Conservation (phyloP, 2,888 invertebrate species). For the Cataglyphis rosenhaueri region DNA sequence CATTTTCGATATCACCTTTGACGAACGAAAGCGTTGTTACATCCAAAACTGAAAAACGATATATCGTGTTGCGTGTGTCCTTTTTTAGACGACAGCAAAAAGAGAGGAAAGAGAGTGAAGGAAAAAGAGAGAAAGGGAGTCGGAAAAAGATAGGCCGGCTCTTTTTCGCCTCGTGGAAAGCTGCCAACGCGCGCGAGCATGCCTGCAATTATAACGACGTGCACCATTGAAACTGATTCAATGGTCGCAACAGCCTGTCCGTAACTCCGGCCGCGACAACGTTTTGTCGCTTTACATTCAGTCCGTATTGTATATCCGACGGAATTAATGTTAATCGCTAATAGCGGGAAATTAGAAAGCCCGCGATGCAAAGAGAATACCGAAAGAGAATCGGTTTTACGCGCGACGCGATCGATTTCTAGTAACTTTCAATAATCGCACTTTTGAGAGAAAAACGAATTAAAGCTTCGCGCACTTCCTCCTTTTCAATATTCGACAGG, state of each 20-base stretch:
- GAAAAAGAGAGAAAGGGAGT: background rate
- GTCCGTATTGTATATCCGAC: conserved; percentile 62
- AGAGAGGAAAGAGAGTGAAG: background rate
- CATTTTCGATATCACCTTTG: conserved; percentile 49
- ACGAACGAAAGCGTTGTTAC: conserved; percentile 44
- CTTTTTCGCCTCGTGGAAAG: conserved; percentile 53
- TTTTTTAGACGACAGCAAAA: background rate
- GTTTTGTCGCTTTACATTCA: conserved; percentile 62
- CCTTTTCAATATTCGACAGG: background rate
- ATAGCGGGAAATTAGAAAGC: conserved; percentile 38
- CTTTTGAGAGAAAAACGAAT: conserved; percentile 11
- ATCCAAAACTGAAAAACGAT: conserved; percentile 41
- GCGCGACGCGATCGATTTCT: background rate
- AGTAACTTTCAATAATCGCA: background rate
- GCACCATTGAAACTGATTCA: conserved; percentile 63
- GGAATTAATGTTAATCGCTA: conserved; percentile 70
- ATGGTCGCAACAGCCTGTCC: conserved; percentile 53
- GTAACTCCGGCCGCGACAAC: conserved; percentile 53
- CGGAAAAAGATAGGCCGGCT: background rate
- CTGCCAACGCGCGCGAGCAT: conserved; percentile 43
- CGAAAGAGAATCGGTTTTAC: background rate
- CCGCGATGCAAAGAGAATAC: background rate
- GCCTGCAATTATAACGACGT: conserved; percentile 56
- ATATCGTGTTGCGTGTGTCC: conserved; percentile 5
- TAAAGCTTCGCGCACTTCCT: background rate